phyloP scores from a whole-genome alignment of 2,113 vertebrate genomes.

The Montifringilla adamsi region DNA sequence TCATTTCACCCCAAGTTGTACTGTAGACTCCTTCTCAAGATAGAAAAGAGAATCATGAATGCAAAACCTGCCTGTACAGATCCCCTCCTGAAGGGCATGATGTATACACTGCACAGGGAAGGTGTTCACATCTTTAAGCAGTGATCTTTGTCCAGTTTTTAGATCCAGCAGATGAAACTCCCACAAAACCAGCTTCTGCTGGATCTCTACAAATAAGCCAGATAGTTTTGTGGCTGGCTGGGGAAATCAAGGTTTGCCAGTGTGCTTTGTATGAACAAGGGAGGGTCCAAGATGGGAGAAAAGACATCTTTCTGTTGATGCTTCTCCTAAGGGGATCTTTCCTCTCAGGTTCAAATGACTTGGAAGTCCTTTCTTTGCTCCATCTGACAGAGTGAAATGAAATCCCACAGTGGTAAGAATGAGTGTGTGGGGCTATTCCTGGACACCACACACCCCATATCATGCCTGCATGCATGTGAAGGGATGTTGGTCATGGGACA shows the following conservation, averaged over 20 bases:
- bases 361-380: neutral
- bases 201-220: neutral
- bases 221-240: neutral
- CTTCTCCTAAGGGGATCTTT: neutral
- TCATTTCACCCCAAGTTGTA: neutral
- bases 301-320: neutral
- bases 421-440: neutral
- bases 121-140: neutral
- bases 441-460: neutral
- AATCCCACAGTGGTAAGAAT: accelerated
- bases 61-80: neutral
- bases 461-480: neutral
- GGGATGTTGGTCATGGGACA: neutral
- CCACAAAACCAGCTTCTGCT: neutral
- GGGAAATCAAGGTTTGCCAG: neutral
- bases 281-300: neutral
- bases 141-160: neutral
- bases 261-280: neutral
- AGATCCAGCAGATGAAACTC: neutral
- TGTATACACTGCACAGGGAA: accelerated
- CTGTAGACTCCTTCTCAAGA: neutral
- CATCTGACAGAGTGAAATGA: neutral
- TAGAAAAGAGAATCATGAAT: neutral
- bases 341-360: neutral
- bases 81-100: neutral